Percentiles rank a stretch among this genome's conserved stretches.
Conservation (phyloP, 2,888 invertebrate species). For the Papilio gigon region DNA sequence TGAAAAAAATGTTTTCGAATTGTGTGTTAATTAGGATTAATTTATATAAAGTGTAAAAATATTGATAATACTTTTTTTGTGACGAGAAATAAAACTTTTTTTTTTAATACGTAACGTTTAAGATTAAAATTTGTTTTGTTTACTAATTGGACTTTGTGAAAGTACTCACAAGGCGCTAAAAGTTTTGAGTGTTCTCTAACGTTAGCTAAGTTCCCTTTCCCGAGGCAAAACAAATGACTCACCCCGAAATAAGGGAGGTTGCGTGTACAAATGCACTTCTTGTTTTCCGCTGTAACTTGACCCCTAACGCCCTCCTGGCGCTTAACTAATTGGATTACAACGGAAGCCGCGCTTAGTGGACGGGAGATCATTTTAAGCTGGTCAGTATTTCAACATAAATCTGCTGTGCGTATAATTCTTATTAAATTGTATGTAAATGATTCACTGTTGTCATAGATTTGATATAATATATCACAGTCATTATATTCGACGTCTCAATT, state of each 20-base stretch:
- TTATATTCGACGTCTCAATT: not conserved
- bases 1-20: not conserved
- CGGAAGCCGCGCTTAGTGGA: conserved; percentile 47
- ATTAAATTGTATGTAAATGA: conserved; percentile 46
- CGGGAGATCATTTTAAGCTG: conserved; percentile 50
- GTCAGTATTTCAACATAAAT: conserved; percentile 48
- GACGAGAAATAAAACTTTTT: not conserved
- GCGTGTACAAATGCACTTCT: conserved; percentile 63
- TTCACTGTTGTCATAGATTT: conserved; percentile 39
- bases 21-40: not conserved
- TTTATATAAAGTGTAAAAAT: too few species aligned
- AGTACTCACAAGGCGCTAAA: conserved; percentile 29
- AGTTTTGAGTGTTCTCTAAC: conserved; percentile 47
- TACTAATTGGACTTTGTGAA: conserved; percentile 43
- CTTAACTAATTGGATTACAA: conserved; percentile 54
- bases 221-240: conserved; percentile 55
- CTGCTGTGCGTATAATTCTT: conserved; percentile 50
- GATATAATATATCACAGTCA: not conserved
- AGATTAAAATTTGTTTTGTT: not conserved
- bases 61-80: too few species aligned
- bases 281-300: conserved; percentile 54
- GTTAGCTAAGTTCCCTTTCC: conserved; percentile 47
- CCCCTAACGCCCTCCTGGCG: conserved; percentile 51
- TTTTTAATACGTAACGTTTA: not conserved
- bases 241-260: conserved; percentile 54